Base-by-base conservation (phyloP, 2,113 vertebrate genomes). In the Siniperca knerii region DNA sequence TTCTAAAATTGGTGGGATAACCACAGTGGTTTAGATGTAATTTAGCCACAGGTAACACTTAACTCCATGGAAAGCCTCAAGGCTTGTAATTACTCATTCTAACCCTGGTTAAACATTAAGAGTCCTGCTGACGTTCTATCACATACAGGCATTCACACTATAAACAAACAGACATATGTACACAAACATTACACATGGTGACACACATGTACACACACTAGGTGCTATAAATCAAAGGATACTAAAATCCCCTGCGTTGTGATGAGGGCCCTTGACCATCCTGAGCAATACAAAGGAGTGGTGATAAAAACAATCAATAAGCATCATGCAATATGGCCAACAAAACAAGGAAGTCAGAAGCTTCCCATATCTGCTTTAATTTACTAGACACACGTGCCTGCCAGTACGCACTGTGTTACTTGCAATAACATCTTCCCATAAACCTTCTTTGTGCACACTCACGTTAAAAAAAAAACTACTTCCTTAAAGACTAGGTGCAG, bases 31-130 rank as follows among this genome's bases (percentile, higher is more conserved):
- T 84, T 60, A 68, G 78, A 64, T 75, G 75, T 48, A 35, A 42
- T 48, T 78, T 60, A 82, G 79, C 79, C 76, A 75, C 81, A 90
- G 90, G 90, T 79, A 79, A 76, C 74, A 87, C 83, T 94, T 94
- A 90, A 83, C 55, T 81, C 73, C 66, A 48, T 33, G 29, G 29
- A 75, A 48, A 67, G 68, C 73, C 64, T 71, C 54, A 2, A 75
- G 66, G 46, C 76, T 84, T 90, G 81, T 87, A 83, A 92, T 92
- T 93, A 91, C 33, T 54, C 25, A 64, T 40, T 33, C 46, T 76
- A 78, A 67, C 58, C 10, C 76, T 55, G 75, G 84, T 93, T 90
- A 90, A 87, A 92, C 89, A 91, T 90, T 85, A 87, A 46, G 61
- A 86, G 42, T 29, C 52, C 64, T 35, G 33, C 86, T 83, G 82